Percentiles rank a stretch among this genome's conserved stretches.
Conservation (phyloP, 2,797 vertebrate species). For the Eleutherodactylus coqui region DNA sequence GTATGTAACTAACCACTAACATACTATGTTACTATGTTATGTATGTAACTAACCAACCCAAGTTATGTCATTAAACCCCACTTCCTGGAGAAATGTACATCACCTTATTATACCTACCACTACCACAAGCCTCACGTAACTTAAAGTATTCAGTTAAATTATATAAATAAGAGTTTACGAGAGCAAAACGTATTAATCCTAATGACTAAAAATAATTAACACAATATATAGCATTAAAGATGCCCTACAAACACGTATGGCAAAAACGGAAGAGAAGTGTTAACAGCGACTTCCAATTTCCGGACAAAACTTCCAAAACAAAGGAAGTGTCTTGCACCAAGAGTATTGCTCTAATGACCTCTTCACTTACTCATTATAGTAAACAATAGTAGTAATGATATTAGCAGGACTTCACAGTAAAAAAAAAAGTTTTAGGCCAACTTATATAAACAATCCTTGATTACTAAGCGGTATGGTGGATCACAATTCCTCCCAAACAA, state of each 20-base stretch:
- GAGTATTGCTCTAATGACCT: constrained; percentile 28
- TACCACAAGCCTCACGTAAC: no score
- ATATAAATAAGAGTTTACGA: no score
- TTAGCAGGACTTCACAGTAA: background rate
- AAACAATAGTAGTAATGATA: constrained; percentile 33
- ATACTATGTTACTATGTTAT: no score
- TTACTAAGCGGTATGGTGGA: background rate
- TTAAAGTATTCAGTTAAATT: no score
- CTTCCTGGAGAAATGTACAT: no score
- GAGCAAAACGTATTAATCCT: background rate
- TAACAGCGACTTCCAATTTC: constrained; percentile 37
- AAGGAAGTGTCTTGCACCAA: constrained; percentile 30
- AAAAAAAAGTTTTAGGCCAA: background rate
- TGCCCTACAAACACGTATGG: background rate
- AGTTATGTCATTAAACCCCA: no score
- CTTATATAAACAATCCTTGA: background rate
- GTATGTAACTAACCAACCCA: no score
- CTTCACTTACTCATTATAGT: constrained; percentile 18
- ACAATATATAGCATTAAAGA: background rate
- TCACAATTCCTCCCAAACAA: background rate
- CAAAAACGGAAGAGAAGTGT: constrained; percentile 3
- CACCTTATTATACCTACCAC: no score
- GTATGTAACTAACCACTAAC: no score
- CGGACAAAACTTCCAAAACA: background rate
- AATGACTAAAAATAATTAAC: background rate